Conservation (phyloP, 2,797 vertebrate species). For the Manis pentadactyla region DNA sequence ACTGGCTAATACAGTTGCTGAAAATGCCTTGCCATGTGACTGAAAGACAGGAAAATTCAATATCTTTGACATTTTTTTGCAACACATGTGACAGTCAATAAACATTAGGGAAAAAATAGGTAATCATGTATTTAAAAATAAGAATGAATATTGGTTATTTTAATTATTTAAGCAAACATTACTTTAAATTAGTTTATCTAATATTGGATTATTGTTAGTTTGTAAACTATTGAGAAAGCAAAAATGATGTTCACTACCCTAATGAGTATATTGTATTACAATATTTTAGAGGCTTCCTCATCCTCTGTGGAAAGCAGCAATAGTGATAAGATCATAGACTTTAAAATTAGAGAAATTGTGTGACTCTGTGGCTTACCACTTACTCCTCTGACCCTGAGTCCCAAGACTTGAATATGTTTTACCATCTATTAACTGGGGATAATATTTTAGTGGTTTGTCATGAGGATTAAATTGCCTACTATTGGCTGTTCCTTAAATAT, state of each 20-base stretch:
- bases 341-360: neutral
- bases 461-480: neutral
- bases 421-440: neutral
- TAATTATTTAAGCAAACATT: neutral
- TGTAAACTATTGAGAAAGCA: neutral
- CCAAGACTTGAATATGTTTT: neutral
- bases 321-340: neutral
- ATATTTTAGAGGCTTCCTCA: neutral
- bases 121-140: neutral
- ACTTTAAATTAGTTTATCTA: neutral
- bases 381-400: neutral
- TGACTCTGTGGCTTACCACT: neutral
- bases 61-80: neutral
- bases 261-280: neutral
- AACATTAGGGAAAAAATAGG: neutral
- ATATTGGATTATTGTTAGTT: neutral
- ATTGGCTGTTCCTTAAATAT: neutral
- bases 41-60: neutral
- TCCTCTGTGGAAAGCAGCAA: neutral
- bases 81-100: neutral
- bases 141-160: neutral
- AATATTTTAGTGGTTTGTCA: neutral
- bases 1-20: neutral
- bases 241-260: neutral
- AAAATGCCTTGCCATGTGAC: neutral